Conservation (phyloP, 2,888 invertebrate species). For the Azorinus chamasolen region DNA sequence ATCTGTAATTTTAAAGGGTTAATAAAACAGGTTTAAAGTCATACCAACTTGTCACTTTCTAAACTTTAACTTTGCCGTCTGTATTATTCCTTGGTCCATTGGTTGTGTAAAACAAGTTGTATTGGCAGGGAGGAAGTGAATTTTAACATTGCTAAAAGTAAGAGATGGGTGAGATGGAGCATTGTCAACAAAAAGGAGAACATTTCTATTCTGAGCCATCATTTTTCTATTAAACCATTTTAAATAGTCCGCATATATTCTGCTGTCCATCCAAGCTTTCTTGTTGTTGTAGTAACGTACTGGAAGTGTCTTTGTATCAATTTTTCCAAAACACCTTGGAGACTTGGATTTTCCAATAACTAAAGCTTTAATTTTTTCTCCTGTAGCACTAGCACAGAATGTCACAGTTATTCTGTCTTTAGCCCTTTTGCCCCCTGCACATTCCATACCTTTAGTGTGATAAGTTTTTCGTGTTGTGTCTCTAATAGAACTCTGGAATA, state of each 20-base stretch:
- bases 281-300: slow-evolving; percentile 37
- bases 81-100: slow-evolving; percentile 34
- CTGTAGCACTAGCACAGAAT: slow-evolving; percentile 46
- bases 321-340: slow-evolving; percentile 50
- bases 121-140: slow-evolving; percentile 23
- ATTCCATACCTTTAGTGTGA: slow-evolving; percentile 37
- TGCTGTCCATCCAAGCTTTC: slow-evolving; percentile 48
- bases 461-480: slow-evolving; percentile 34
- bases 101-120: slow-evolving; percentile 24
- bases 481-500: slow-evolving; percentile 53
- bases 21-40: too few relatives aligned
- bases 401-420: slow-evolving; percentile 52
- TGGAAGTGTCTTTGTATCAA: slow-evolving; percentile 17
- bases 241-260: slow-evolving; percentile 24
- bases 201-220: slow-evolving; percentile 14
- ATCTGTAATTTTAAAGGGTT: too few relatives aligned
- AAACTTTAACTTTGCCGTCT: slow-evolving; percentile 22
- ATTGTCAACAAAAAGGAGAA: slow-evolving; percentile 34
- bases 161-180: slow-evolving; percentile 16
- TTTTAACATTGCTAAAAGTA: slow-evolving; percentile 13
- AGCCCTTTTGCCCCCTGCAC: slow-evolving; percentile 53
- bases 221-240: slow-evolving; percentile 23
- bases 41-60: background rate
- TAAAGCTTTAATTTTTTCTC: slow-evolving; percentile 39
- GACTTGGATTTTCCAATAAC: slow-evolving; percentile 51